Evolutionary conservation across 1,140 invertebrate genomes (phyloP), one percentile per base, ranked within the genome.

Genomic region (Ganaspis sp.): DNA sequence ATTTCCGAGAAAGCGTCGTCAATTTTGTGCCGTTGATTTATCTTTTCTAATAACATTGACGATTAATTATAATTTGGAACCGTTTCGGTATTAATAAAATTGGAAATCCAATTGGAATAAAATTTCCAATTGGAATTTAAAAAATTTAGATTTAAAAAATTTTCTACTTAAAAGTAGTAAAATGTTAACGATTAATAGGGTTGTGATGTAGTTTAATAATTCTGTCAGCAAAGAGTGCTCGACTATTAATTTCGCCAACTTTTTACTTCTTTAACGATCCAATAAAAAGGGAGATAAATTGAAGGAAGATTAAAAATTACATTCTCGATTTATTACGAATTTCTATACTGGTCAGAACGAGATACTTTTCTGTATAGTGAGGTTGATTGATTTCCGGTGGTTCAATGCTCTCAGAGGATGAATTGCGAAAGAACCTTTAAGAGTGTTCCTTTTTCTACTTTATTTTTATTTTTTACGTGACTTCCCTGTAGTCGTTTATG

Each of bases 301-400:
- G 19, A 49, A 17, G 45, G 45, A 49, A 49, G n/a, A 29, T 53
- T 77, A 77, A 69, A 64, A 37, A 72, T 58, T 64, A 37, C 23
- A 29, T 72, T 74, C 23, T 42, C 40, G 15, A 70, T 49, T 26
- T 49, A 75, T 49, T n/a, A 49, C 38, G n/a, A 34, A 70, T 73
- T 69, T 45, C 54, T 40, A n/a, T 17, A 40, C 19, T 1, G 49
- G 37, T 19, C 73, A 73, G 15, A 37, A 73, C 40, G 19, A 49
- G 23, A 21, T 17, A 45, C 40, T 49, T 6, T 49, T 4, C n/a
- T 49, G 1, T 26, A 29, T 64, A 29, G 58, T 70, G 23, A 71
- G 69, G 70, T 75, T 77, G 79, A 80, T 80, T 77, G 76, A 80
- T 77, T 77, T 75, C 45, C 70, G 15, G 70, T 54, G 75, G 74